Evolutionary conservation across 1,140 invertebrate species (phyloP), one percentile per base, ranked within the genome.

Genomic region (Hycleus cichorii): DNA sequence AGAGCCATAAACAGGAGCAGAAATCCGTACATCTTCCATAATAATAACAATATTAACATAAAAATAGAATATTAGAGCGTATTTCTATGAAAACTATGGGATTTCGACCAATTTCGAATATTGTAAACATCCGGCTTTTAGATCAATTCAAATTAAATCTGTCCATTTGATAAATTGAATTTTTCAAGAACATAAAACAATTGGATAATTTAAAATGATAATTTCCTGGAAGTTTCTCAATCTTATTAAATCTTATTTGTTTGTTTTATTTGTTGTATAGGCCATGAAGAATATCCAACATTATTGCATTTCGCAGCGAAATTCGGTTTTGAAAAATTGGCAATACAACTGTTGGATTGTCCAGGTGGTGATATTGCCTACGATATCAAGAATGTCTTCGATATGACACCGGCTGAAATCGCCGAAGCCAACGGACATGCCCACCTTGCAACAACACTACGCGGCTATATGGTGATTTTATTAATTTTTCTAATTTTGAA

Each of bases 301-400:
- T 71, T 94, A 24, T 76, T 95, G 5, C 92, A 95, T 70, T 95
- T 93, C 73, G 87, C 91, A 0, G 90, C 90, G 1, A 82, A 85
- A 49, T 92, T 90, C 72, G 91, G 91, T 0, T 75, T 95, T 47
- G 88, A 91, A 69, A 85, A 89, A 59, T 76, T 94, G 5, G 85
- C 87, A 39, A 87, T 88, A 79, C 85, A 87, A 67, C 72, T 95
- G 26, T 72, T 95, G 59, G 90, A 94, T 61, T 90, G 88, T 71
- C 89, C 90, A 0, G 90, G 89, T 1, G 88, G 89, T 4, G 85
- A 87, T 54, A 76, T 83, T 0, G 90, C 90, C 0, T 87, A 86
- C 61, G 85, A 88, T n/a, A 76, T 91, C 5, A 78, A 82, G 44
- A 94, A 93, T 69, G 75, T 79, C n/a, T 78, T 82, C n/a, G 89